Evolutionary conservation across 2,113 vertebrate genomes (phyloP), one percentile per base, ranked within the genome.

Genomic region (Halcyon malimbica): DNA sequence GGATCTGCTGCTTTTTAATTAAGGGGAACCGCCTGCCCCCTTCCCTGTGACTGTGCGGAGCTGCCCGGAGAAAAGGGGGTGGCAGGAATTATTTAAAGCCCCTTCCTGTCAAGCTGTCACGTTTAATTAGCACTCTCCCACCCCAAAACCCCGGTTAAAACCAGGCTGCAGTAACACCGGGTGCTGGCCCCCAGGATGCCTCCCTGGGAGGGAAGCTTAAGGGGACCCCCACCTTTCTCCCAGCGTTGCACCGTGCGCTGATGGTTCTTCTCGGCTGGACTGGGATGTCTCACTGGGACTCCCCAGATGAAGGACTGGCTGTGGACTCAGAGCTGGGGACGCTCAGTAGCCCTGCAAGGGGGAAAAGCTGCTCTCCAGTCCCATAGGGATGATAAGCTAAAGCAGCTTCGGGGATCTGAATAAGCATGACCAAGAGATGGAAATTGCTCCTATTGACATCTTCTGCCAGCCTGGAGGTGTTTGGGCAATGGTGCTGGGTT

Each of bases 61-160:
- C 51, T 81, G 39, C 51, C 16, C 2, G 4, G 42, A 59, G 25
- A 31, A 56, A 59, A 68, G 0, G 5, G 39, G 44, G 80, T 81
- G 64, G 63, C 89, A 86, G 73, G 63, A 69, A 37, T 71, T 62
- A 20, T 57, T 90, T 69, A 35, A 78, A 25, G 21, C 77, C 80
- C 83, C 70, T 90, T 88, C 87, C 85, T 88, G 69, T 76, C 94
- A 88, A 79, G 29, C 71, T 92, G 93, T 94, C 84, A 9, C n/a
- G 50, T 89, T 93, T 75, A 83, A 96, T 92, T 85, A 93, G 51
- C 91, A 83, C 81, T 83, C 33, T 90, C 57, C 83, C 4, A 3
- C 64, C 68, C 65, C 50, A 37, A 46, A 33, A 46, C 39, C 73
- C 26, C 5, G 88, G 56, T 89, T 87, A 64, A 82, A 89, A 10